phyloP scores from a whole-genome alignment of 2,888 invertebrate species.

The Cosmopolites sordidus region DNA sequence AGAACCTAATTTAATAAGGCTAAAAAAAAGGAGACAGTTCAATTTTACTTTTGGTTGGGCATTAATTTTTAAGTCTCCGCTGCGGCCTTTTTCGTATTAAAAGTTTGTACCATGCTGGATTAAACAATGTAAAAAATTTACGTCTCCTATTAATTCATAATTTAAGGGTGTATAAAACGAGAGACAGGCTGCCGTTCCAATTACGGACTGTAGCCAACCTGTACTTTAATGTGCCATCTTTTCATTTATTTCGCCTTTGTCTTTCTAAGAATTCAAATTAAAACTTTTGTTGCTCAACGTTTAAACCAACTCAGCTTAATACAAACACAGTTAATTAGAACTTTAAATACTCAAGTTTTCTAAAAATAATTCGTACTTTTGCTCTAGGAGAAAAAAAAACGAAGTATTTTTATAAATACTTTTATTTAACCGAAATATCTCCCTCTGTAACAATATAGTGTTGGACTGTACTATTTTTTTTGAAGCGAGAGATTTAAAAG shows the following conservation, averaged over 20 bases:
- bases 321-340: too few species aligned
- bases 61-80: constrained; percentile 28
- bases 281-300: constrained; percentile 1
- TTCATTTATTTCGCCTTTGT: constrained; percentile 12
- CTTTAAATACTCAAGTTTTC: too few species aligned
- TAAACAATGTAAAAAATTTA: constrained; percentile 14
- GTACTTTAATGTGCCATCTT: constrained; percentile 1
- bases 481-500: too few species aligned
- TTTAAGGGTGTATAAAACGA: constrained; percentile 6
- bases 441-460: too few species aligned
- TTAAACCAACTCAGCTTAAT: not conserved
- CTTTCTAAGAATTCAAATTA: constrained; percentile 12
- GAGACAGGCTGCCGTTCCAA: constrained; percentile 3
- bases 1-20: constrained; percentile 42
- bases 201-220: not conserved
- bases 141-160: constrained; percentile 17
- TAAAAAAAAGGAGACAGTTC: constrained; percentile 32
- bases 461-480: too few species aligned
- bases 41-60: constrained; percentile 33
- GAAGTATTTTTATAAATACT: too few species aligned
- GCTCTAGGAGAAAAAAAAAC: too few species aligned
- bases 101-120: constrained; percentile 18
- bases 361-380: too few species aligned
- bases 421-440: too few species aligned
- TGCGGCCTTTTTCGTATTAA: constrained; percentile 22